phyloP scores from a whole-genome alignment of 2,797 vertebrate species.

The Labeo calbasu region DNA sequence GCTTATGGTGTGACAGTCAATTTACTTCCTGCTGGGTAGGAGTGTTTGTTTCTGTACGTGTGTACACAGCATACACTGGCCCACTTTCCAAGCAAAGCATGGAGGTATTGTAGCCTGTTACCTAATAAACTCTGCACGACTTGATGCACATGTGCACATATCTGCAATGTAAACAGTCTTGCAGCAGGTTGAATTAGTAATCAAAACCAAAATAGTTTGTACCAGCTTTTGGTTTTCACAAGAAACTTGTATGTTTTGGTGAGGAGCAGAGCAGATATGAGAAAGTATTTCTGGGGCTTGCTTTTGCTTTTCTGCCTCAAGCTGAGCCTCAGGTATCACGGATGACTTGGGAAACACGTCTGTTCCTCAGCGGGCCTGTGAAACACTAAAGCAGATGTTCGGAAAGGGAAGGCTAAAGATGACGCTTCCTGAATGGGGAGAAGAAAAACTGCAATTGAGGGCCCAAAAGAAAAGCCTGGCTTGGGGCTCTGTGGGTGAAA shows the following conservation, averaged over 20 bases:
- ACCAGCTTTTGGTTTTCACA: neutral
- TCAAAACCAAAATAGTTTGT: constrained; percentile 7
- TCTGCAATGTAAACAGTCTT: neutral
- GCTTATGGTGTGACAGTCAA: constrained; percentile 58
- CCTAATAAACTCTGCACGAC: neutral
- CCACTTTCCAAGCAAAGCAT: constrained; percentile 15
- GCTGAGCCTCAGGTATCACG: constrained; percentile 37
- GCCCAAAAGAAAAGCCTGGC: constrained; percentile 7
- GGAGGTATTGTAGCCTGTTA: neutral
- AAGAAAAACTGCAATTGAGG: constrained; percentile 4
- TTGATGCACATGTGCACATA: neutral
- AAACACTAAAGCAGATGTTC: constrained; percentile 66
- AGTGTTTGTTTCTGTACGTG: constrained; percentile 36
- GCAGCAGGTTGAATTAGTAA: neutral
- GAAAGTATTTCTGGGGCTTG: constrained; percentile 20
- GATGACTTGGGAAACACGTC: constrained; percentile 55
- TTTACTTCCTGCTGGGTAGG: constrained; percentile 56
- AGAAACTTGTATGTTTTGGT: constrained; percentile 37
- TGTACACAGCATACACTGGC: constrained; percentile 34
- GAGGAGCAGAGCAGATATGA: neutral
- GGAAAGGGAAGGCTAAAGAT: constrained; percentile 7
- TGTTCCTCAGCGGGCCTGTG: constrained; percentile 25
- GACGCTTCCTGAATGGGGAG: constrained; percentile 14
- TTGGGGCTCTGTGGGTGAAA: constrained; percentile 13
- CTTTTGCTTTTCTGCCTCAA: constrained; percentile 35